These are phyloP conservation scores for Brachyptera risi DNA, from an alignment of 2,888 invertebrate species.

Conservation along the genomic window DNA sequence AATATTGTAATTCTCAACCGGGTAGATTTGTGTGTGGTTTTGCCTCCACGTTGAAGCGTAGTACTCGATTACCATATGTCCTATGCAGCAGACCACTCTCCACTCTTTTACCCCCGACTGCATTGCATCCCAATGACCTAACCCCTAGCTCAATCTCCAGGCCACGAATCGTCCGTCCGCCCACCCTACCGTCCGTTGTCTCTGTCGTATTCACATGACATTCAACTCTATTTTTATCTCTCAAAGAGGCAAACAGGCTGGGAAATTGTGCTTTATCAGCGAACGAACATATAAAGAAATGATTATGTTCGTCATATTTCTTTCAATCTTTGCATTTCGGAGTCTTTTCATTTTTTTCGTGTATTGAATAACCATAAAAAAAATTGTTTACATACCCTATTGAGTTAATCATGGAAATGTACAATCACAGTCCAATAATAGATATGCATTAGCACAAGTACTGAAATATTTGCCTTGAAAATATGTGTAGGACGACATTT, in stretches of 20 bases:
- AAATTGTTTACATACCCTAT: too few species aligned
- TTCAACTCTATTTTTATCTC: conserved; percentile 7
- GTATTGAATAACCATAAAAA: too few species aligned
- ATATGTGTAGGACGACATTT: too few species aligned
- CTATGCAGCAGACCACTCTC: conserved; percentile 14
- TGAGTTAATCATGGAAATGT: too few species aligned
- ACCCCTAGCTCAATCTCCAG: not conserved
- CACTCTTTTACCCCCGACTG: not conserved
- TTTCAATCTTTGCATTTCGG: not conserved
- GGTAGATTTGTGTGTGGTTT: conserved; percentile 24
- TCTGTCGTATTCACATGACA: too few species aligned
- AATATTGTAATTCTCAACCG: conserved; percentile 20
- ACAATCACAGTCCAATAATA: too few species aligned
- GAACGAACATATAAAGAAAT: conserved; percentile 7
- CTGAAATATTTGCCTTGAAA: too few species aligned
- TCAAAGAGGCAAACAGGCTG: not conserved
- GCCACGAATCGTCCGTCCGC: not conserved
- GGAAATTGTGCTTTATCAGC: conserved; percentile 28
- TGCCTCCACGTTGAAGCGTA: conserved; percentile 15
- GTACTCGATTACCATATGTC: conserved; percentile 27
- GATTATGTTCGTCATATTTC: not conserved
- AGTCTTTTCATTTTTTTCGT: too few species aligned
- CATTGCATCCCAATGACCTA: conserved; percentile 11
- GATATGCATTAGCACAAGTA: too few species aligned
- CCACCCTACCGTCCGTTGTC: not conserved